phyloP scores from a whole-genome alignment of 2,113 vertebrate genomes.

The Notiomystis cincta region DNA sequence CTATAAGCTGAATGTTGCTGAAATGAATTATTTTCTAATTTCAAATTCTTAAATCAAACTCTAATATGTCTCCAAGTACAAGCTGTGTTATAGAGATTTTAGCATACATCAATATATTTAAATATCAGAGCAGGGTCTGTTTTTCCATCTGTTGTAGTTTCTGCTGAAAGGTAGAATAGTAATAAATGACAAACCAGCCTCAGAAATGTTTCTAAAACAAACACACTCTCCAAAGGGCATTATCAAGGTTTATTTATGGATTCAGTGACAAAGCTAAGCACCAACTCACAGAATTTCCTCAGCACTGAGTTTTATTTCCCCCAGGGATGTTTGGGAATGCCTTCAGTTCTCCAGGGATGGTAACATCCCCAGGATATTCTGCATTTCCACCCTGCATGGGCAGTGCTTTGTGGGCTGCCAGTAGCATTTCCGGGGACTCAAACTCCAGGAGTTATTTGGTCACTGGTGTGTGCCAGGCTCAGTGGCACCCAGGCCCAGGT shows the following conservation, averaged over 20 bases:
- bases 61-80: background rate
- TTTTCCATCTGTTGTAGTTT: background rate
- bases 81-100: background rate
- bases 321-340: rapidly evolving
- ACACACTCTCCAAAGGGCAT: background rate
- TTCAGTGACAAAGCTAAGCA: background rate
- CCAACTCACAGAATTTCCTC: background rate
- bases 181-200: background rate
- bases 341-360: background rate
- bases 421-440: background rate
- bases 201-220: background rate
- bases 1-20: background rate
- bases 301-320: background rate
- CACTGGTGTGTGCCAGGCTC: background rate
- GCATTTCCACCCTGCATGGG: background rate
- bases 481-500: background rate
- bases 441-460: background rate
- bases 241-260: background rate
- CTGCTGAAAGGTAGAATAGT: background rate
- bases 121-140: background rate
- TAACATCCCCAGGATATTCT: background rate
- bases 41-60: background rate
- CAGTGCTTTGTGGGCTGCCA: background rate
- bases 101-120: background rate
- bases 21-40: background rate